Evolutionary conservation across 1,140 invertebrate genomes (phyloP).

Genomic region (Aphis craccivora): DNA sequence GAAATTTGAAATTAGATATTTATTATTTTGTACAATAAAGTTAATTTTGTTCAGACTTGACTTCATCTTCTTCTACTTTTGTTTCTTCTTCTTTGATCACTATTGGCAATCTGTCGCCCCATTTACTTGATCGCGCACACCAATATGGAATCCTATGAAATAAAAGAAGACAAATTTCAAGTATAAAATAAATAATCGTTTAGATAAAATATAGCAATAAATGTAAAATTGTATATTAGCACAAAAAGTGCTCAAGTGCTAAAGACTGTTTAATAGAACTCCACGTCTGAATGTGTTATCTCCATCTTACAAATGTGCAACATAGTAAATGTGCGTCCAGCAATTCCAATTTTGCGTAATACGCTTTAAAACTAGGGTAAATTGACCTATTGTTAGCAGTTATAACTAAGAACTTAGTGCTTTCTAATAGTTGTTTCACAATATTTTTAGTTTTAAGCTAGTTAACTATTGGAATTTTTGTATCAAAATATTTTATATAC

Average conservation of each 20-base stretch:
- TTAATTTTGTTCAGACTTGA: slow-evolving; percentile 32
- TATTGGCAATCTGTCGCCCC: slow-evolving; percentile 78
- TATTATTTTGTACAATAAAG: slow-evolving; percentile 26
- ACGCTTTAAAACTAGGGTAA: background rate
- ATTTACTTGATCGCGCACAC: slow-evolving; percentile 74
- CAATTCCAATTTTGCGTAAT: background rate
- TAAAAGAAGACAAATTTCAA: slow-evolving; percentile 43
- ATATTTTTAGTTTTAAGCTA: background rate
- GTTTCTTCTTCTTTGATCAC: slow-evolving; percentile 61
- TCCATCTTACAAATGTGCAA: background rate
- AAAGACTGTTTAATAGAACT: background rate
- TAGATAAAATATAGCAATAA: background rate
- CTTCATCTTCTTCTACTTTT: background rate
- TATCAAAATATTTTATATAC: background rate
- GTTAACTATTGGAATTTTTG: background rate
- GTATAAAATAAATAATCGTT: background rate
- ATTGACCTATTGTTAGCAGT: background rate
- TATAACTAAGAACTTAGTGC: background rate
- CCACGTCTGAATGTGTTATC: background rate
- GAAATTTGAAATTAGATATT: background rate
- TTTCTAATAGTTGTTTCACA: background rate
- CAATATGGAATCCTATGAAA: slow-evolving; percentile 71
- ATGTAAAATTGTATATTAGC: background rate
- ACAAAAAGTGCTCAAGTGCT: background rate
- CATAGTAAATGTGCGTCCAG: background rate